phyloP scores from a whole-genome alignment of 2,113 vertebrate species.

The Phyllopteryx taeniolatus region DNA sequence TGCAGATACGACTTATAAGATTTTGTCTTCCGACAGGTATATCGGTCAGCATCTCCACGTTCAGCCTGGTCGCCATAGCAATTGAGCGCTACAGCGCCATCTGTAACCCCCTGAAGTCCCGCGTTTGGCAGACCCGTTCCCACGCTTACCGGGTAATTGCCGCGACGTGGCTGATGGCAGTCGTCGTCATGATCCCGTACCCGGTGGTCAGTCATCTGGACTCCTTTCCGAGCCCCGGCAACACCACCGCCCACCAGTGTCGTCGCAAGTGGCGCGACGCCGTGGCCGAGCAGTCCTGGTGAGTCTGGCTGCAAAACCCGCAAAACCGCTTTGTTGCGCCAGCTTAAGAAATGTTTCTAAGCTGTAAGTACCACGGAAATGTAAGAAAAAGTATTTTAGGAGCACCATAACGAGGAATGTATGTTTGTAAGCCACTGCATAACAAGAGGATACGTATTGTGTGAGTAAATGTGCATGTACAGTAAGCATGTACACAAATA shows the following conservation, averaged over 20 bases:
- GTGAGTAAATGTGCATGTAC: too few species aligned
- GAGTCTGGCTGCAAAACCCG: constrained; percentile 45
- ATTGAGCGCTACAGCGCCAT: constrained; percentile 95
- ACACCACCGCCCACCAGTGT: constrained; percentile 73
- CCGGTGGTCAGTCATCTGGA: constrained; percentile 79
- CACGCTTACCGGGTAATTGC: constrained; percentile 90
- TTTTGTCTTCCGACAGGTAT: constrained; percentile 74
- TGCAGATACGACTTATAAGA: constrained; percentile 22
- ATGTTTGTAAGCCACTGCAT: too few species aligned
- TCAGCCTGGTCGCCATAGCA: constrained; percentile 92
- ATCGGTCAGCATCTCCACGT: constrained; percentile 93
- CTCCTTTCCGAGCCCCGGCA: constrained; percentile 55
- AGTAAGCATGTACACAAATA: too few species aligned
- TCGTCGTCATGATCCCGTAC: constrained; percentile 90
- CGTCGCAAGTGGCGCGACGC: constrained; percentile 80
- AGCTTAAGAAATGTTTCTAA: too few species aligned
- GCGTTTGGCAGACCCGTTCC: constrained; percentile 93
- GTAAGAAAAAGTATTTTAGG: too few species aligned
- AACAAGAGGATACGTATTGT: too few species aligned
- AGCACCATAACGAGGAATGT: too few species aligned
- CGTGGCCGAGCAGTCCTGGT: constrained; percentile 83
- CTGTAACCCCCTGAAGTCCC: constrained; percentile 90
- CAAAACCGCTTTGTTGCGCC: too few species aligned
- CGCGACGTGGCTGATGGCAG: constrained; percentile 84
- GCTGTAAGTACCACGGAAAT: too few species aligned